A percentile compares a stretch with the other conserved stretches of the same genome.
Conservation (phyloP, 1,140 invertebrate species). For the Drosophila cardini region DNA sequence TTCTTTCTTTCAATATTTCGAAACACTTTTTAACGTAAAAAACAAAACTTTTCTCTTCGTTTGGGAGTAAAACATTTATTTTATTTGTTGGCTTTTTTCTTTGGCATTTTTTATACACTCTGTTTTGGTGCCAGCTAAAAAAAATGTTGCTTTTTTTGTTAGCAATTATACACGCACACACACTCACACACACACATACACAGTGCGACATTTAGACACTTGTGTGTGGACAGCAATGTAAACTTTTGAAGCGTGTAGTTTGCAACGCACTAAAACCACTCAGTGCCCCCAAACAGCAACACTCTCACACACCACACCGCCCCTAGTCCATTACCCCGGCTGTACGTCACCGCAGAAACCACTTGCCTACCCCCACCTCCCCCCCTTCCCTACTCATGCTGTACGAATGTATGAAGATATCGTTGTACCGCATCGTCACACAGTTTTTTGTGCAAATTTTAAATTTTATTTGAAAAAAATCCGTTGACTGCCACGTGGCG, state of each 20-base stretch:
- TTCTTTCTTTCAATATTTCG: too few species aligned
- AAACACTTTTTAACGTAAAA: too few species aligned
- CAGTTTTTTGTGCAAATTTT: constrained; percentile 59
- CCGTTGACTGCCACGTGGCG: constrained; percentile 52
- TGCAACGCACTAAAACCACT: constrained; percentile 35
- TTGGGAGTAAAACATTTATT: too few species aligned
- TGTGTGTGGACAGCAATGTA: constrained; percentile 22
- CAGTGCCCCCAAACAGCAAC: neutral
- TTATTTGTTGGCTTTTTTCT: neutral
- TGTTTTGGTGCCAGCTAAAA: neutral
- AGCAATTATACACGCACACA: constrained; percentile 60
- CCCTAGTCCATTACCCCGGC: too few species aligned
- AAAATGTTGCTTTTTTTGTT: constrained; percentile 26
- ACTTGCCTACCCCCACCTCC: neutral
- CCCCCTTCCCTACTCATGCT: too few species aligned
- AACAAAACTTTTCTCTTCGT: too few species aligned
- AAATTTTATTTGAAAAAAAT: constrained; percentile 29
- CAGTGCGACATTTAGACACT: constrained; percentile 12
- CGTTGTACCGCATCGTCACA: constrained; percentile 37
- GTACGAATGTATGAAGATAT: constrained; percentile 10
- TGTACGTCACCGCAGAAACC: too few species aligned
- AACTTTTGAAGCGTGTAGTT: constrained; percentile 64
- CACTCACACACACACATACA: constrained; percentile 27
- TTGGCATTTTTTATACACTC: neutral
- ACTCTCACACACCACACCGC: neutral